phyloP scores from a whole-genome alignment of 2,113 vertebrate genomes.

The Mola mola region DNA sequence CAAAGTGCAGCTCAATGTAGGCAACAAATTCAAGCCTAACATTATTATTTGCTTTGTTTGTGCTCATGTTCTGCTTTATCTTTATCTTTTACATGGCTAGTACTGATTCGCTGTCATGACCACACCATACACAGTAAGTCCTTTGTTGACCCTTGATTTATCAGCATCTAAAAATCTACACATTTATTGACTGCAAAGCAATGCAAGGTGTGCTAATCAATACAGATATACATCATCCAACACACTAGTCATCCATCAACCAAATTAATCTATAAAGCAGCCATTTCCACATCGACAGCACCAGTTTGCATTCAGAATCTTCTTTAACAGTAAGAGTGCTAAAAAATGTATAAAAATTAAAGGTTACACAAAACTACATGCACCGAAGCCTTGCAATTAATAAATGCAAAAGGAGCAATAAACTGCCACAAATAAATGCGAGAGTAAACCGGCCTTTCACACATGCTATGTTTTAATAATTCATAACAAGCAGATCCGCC shows the following conservation, averaged over 20 bases:
- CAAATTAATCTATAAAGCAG: slow-evolving; percentile 40
- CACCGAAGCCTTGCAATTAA: slow-evolving; percentile 8
- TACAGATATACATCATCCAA: slow-evolving; percentile 37
- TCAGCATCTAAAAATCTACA: slow-evolving; percentile 38
- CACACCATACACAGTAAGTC: slow-evolving; percentile 7
- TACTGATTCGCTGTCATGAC: background rate
- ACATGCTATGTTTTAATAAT: slow-evolving; percentile 45
- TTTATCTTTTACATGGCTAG: too few species aligned
- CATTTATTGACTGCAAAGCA: slow-evolving; percentile 31
- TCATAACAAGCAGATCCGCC: slow-evolving; percentile 48
- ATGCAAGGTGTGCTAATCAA: slow-evolving; percentile 40
- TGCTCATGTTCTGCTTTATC: too few species aligned
- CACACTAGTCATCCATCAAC: slow-evolving; percentile 49
- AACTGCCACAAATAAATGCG: slow-evolving; percentile 26
- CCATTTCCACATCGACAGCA: slow-evolving; percentile 19
- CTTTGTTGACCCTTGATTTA: slow-evolving; percentile 45
- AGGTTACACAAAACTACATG: background rate
- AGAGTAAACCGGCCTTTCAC: slow-evolving; percentile 51
- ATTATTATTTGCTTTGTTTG: too few species aligned
- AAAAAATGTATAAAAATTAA: slow-evolving; percentile 17
- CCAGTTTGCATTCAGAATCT: background rate
- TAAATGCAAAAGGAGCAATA: slow-evolving; percentile 35
- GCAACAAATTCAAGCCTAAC: too few species aligned
- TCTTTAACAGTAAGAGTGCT: slow-evolving; percentile 4
- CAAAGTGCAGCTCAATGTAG: too few species aligned